Evolutionary conservation across 1,140 invertebrate species (phyloP).

Genomic region (Choristoneura fumiferana): DNA sequence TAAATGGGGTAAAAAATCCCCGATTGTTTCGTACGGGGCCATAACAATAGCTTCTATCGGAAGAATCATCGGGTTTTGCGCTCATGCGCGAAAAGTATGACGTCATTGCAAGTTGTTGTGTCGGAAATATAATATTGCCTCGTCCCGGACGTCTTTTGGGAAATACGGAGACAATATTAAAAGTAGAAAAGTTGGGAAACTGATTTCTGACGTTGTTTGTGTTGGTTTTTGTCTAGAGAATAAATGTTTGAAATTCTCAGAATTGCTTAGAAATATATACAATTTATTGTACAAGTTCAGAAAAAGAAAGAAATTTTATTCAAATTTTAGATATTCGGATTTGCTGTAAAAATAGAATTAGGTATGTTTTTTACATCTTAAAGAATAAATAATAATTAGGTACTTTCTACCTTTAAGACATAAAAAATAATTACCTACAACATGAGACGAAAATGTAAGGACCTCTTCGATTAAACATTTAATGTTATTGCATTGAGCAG

Average conservation of each 20-base stretch:
- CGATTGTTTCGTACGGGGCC: slow-evolving; percentile 28
- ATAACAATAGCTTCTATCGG: slow-evolving; percentile 42
- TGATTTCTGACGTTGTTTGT: too few relatives aligned
- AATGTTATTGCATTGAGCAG: slow-evolving; percentile 20
- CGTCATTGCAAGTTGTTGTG: slow-evolving; percentile 44
- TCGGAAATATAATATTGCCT: slow-evolving; percentile 52
- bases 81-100: slow-evolving; percentile 65
- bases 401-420: too few relatives aligned
- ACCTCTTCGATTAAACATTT: slow-evolving; percentile 1
- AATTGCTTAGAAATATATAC: too few relatives aligned
- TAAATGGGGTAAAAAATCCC: slow-evolving; percentile 34
- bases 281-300: too few relatives aligned
- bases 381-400: too few relatives aligned
- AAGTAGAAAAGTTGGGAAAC: too few relatives aligned
- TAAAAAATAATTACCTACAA: too few relatives aligned
- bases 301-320: too few relatives aligned
- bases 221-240: slow-evolving; percentile 24
- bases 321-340: too few relatives aligned
- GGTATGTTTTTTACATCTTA: too few relatives aligned
- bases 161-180: too few relatives aligned
- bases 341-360: too few relatives aligned
- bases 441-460: slow-evolving; percentile 1
- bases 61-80: slow-evolving; percentile 55
- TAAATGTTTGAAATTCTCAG: slow-evolving; percentile 15
- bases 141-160: slow-evolving; percentile 22